Base-by-base conservation (phyloP, 2,113 vertebrate genomes). In the Syngnathoides biaculeatus region DNA sequence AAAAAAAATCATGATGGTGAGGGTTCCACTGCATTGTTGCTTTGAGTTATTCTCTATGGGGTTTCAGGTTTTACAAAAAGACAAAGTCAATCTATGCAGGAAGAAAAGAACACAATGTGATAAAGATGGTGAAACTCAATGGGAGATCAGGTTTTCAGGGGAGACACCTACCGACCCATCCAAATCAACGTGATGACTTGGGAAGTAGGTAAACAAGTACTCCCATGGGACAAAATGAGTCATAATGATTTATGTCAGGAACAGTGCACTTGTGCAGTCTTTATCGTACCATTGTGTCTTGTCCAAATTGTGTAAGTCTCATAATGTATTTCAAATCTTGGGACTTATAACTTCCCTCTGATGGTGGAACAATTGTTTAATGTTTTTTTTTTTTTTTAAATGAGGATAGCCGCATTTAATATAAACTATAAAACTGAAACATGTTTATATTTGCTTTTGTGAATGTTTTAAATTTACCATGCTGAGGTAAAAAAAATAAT, bases 1-100 rank as follows among this genome's bases (percentile, higher is more conserved):
- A 81, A 85, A 88, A 73, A 63, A 79, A 81, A 63, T 78, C 72
- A 81, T 79, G 86, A 89, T 89, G 72, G 57, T 71, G 45, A 73
- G 81, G 70, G 86, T 81, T 86, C 64, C 0, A 24, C 67, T 64
- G 57, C 35, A 65, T 53, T 71, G 61, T 82, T 82, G 67, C 75
- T 84, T 55, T 55, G 52, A 26, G 52, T 85, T 85, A 81, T 78
- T 84, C 52, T 66, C 63, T 59, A 70, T 58, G 69, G 69, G 79
- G 84, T 86, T 74, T 83, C 75, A 81, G 71, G 80, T 87, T 89
- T 70, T 71, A 66, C 70, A 73, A 42, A 68, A 84, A 82, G 53
- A 75, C 72, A 62, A 69, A 64, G 69, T 75, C 67, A 74, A 86
- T 84, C 70, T 78, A 43, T 67, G 68, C 64, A 13, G 20, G 19